Evolutionary conservation across 35 echinoderm and acorn worm genomes (phyloP), one percentile per base, ranked within the genome.

Genomic region (Amphiura filiformis): DNA sequence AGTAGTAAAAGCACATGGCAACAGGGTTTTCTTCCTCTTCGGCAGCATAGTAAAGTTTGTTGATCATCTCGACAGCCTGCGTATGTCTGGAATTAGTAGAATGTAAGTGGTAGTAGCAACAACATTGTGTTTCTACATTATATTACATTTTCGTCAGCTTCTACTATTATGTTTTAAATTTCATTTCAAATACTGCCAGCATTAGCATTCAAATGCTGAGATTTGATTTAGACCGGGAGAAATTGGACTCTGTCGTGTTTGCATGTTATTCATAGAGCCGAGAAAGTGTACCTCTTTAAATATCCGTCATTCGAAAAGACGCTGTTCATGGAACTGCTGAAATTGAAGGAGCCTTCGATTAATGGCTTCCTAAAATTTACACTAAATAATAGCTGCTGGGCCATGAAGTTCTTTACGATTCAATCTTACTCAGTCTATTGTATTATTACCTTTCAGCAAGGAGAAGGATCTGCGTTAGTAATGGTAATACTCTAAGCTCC

Each of bases 401-500:
- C n/a, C n/a, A n/a, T n/a, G n/a, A n/a, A n/a, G n/a, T n/a, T n/a
- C n/a, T n/a, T n/a, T n/a, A n/a, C n/a, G n/a, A n/a, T n/a, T n/a
- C n/a, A n/a, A n/a, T n/a, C n/a, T n/a, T n/a, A n/a, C n/a, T n/a
- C n/a, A n/a, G n/a, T n/a, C n/a, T n/a, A n/a, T n/a, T n/a, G n/a
- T n/a, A n/a, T n/a, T n/a, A n/a, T n/a, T n/a, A 95, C 96, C 90
- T 94, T 56, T 84, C 90, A 80, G 89, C 96, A 0, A 95, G 64
- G 26, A 93, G 65, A 23, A 99, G 61, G 14, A 90, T 89, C 76
- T 85, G 52, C 28, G 80, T 89, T 32, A 99, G 81, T 1, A 86
- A 34, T 20, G 96, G 93, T 18, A 99, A 78, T 37, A 90, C 90
- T 65, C 90, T 52, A 26, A 95, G 76, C 36, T 89, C 87, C 47